Evolutionary conservation across 1,140 invertebrate genomes (phyloP).

Genomic region (Drosophila sulfurigaster): DNA sequence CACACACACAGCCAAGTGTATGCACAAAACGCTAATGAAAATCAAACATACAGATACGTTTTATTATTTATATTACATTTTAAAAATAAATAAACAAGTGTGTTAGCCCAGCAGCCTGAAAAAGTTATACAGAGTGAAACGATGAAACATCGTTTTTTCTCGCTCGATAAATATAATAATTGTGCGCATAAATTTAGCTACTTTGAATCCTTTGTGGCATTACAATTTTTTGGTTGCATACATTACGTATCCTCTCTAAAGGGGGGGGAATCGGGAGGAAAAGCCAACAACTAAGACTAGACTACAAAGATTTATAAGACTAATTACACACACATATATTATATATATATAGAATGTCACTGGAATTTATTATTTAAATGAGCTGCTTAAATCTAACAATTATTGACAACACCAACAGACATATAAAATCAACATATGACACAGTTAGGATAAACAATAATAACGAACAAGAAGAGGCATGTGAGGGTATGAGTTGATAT

Average conservation of each 20-base stretch:
- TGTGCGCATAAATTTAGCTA: constrained; percentile 22
- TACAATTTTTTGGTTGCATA: constrained; percentile 19
- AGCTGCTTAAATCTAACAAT: constrained; percentile 29
- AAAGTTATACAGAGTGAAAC: no score
- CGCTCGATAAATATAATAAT: neutral
- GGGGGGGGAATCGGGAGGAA: neutral
- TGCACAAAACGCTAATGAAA: constrained; percentile 34
- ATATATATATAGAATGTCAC: constrained; percentile 1
- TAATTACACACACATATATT: neutral
- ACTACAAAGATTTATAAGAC: constrained; percentile 24
- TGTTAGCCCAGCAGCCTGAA: constrained; percentile 27
- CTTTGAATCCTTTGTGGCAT: neutral
- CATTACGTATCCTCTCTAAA: neutral
- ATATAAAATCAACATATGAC: constrained; percentile 13
- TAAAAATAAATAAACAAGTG: constrained; percentile 55
- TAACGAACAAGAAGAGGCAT: neutral
- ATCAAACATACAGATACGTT: constrained; percentile 41
- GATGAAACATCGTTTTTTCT: neutral
- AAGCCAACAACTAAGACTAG: constrained; percentile 24
- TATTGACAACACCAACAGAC: constrained; percentile 22
- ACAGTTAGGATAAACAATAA: neutral
- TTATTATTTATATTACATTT: constrained; percentile 37
- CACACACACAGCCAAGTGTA: neutral
- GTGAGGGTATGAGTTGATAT: neutral
- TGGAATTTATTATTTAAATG: constrained; percentile 18